Base-by-base conservation (phyloP, 1,140 invertebrate genomes). In the Zaprionus tsacasi region DNA sequence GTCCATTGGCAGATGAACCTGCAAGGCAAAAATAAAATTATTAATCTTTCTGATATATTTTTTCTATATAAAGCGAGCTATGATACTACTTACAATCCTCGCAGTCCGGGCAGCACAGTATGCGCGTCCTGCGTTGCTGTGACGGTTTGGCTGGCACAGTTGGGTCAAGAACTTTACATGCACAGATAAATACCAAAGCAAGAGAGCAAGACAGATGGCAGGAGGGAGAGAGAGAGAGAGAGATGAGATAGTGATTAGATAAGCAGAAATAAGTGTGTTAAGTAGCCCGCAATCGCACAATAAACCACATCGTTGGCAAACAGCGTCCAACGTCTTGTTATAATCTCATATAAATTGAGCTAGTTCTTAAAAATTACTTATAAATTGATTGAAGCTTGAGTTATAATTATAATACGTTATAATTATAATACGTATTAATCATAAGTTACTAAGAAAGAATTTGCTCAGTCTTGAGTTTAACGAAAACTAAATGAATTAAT, bases 91-190 rank as follows among this genome's bases (percentile, higher is more conserved):
- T 76, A 92, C 91, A 79, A 48, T 89, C 82, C 65, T 92, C 91
- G 58, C 91, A 92, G 65, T 92, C 91, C 7, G 91, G 91, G 65
- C 91, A 91, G 60, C 91, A 91, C 8, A 92, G 78, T 75, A 89
- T 92, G 61, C 79, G 77, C 40, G 67, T 58, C 55, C 70, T 80
- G 45, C 85, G 78, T 17, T 74, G 56, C 35, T 57, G 52, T 1
- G 68, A 43, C 6, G 54, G 27, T 30, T 50, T 81, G 7, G 7
- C 33, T 52, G 55, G 17, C 71, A 67, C n/a, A 54, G 36, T 55
- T 89, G 55, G 36, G 45, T 89, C 78, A 61, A 81, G 43, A 35
- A 66, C 85, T 85, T 27, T 17, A 61, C 55, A 45, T 50, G 43
- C 45, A 45, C 11, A 70, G 38, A n/a, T 8, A 58, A 71, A 58